Evolutionary conservation across 2,888 invertebrate species (phyloP), one percentile per base, ranked within the genome.

Genomic region (Ochropleura leucogaster): DNA sequence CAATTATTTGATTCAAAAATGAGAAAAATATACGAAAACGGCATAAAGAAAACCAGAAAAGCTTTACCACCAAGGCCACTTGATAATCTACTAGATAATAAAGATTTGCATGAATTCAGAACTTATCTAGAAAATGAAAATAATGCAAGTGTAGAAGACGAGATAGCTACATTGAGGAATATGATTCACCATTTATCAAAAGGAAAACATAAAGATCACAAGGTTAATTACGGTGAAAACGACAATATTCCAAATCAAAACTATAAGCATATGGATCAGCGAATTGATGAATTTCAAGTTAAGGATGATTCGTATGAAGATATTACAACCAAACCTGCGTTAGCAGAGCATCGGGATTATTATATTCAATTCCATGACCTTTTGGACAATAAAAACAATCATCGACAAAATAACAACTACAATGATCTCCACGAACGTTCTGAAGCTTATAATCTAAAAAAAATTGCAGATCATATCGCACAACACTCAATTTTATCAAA

Each of bases 1-100:
- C 7, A 77, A 53, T 16, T 77, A 59, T 80, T 80, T 64, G 68
- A 77, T 46, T 30, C 8, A 3, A 80, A 62, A 68, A 80, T 80
- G 82, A 72, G 65, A 68, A 65, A 66, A 72, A 80, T 80, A 57
- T 80, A 80, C 40, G 20, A 71, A 62, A 47, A n/a, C 0, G 68
- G 66, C 4, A 40, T 62, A n/a, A 68, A 64, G 14, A 76, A 64
- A 63, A 40, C 62, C 6, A 44, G 59, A 68, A n/a, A 53, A 46
- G 44, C 14, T 46, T 4, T 40, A 20, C 5, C 18, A 47, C 10
- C 9, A 49, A 42, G 12, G 4, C 16, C 16, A 53, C 10, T 20
- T 60, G 0, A n/a, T 30, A 47, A 64, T 53, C 51, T 47, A 59
- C 10, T 18, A 12, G 8, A 44, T 0, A n/a, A 59, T 0, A 53